phyloP scores from a whole-genome alignment of 2,888 invertebrate genomes.

The Acrobasis consociella region DNA sequence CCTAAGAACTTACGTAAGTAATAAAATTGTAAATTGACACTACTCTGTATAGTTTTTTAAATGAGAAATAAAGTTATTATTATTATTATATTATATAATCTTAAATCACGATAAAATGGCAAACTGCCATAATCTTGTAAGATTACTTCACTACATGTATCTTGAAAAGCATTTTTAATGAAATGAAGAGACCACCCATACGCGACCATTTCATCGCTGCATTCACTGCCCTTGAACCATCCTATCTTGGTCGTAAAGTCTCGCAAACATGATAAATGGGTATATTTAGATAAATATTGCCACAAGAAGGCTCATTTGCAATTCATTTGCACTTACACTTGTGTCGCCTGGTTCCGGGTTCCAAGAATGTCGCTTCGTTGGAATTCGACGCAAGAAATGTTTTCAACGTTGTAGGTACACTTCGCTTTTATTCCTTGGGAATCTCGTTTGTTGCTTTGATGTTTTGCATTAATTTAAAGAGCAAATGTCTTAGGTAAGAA shows the following conservation, averaged over 20 bases:
- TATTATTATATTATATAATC: too few species aligned
- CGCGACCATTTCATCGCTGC: background rate
- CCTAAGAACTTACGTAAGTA: too few species aligned
- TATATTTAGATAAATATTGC: constrained; percentile 20
- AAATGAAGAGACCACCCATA: background rate
- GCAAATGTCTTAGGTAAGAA: background rate
- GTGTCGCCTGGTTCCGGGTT: constrained; percentile 4
- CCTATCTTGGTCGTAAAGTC: background rate
- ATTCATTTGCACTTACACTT: constrained; percentile 9
- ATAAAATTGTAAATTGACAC: too few species aligned
- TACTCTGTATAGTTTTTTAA: too few species aligned
- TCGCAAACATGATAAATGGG: constrained; percentile 13
- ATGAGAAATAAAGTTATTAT: too few species aligned
- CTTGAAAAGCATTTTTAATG: background rate
- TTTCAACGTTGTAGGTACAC: background rate
- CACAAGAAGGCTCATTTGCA: constrained; percentile 9
- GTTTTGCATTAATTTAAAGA: background rate
- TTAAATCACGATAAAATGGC: too few species aligned
- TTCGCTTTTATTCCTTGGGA: background rate
- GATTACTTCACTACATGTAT: background rate
- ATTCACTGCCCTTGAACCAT: background rate
- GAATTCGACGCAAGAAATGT: constrained; percentile 7
- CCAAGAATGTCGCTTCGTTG: constrained; percentile 12
- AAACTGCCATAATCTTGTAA: background rate
- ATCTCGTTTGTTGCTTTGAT: background rate